Conservation (phyloP, 2,113 vertebrate species). For the Menidia beryllina region DNA sequence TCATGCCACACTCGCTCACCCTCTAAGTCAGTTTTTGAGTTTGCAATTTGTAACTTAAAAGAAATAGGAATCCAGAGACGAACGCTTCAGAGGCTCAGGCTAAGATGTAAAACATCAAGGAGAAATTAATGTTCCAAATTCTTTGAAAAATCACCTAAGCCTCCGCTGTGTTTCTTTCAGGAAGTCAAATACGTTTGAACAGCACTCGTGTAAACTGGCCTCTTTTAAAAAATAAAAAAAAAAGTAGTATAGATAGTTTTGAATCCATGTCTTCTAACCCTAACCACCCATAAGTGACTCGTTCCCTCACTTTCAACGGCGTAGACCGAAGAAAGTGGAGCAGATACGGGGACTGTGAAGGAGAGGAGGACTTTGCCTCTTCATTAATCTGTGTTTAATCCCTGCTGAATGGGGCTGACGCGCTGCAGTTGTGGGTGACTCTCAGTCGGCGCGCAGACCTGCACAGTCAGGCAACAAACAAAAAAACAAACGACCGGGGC, state of each 20-base stretch:
- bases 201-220: not conserved
- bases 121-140: not conserved
- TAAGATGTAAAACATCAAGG: not conserved
- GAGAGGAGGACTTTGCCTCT: constrained; percentile 4
- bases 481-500: constrained; percentile 25
- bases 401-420: constrained; percentile 34
- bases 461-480: constrained; percentile 50
- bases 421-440: constrained; percentile 19
- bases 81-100: no score
- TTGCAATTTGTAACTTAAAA: not conserved
- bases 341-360: not conserved
- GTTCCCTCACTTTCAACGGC: not conserved
- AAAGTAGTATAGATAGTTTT: no score
- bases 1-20: not conserved
- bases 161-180: no score
- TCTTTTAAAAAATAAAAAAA: no score
- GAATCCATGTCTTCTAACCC: no score
- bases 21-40: not conserved
- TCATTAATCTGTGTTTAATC: constrained; percentile 53
- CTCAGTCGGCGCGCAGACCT: constrained; percentile 31
- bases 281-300: not conserved
- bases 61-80: no score
- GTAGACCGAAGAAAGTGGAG: not conserved
- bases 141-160: not conserved
- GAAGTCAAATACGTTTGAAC: not conserved